Conservation (phyloP, 2,888 invertebrate genomes). For the Choristoneura rosaceana region DNA sequence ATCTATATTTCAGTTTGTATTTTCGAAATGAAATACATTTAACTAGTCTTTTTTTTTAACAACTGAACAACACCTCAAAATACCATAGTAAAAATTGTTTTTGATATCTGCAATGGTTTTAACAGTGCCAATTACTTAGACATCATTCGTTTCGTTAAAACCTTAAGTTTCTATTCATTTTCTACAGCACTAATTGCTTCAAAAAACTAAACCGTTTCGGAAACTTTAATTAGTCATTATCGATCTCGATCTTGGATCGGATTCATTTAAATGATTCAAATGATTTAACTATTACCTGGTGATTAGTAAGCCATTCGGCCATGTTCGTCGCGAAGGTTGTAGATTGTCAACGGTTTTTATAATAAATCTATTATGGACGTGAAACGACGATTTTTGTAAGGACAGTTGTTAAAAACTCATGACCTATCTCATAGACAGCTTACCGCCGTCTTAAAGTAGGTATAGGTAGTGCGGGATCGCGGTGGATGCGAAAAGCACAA, state of each 20-base stretch:
- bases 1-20: too few relatives aligned
- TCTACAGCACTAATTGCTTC: neutral
- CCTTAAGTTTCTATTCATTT: too few relatives aligned
- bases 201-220: slow-evolving; percentile 9
- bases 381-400: slow-evolving; percentile 1
- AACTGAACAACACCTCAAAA: too few relatives aligned
- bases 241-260: slow-evolving; percentile 30
- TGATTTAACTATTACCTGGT: slow-evolving; percentile 35
- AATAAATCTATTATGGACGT: slow-evolving; percentile 24
- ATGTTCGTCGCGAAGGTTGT: slow-evolving; percentile 68
- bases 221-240: slow-evolving; percentile 22
- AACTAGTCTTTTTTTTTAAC: too few relatives aligned
- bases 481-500: too few relatives aligned
- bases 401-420: slow-evolving; percentile 1
- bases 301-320: slow-evolving; percentile 59
- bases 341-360: slow-evolving; percentile 59
- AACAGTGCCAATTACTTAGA: too few relatives aligned
- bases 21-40: too few relatives aligned
- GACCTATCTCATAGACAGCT: neutral
- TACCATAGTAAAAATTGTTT: too few relatives aligned
- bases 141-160: too few relatives aligned
- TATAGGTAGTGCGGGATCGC: too few relatives aligned
- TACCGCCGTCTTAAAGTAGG: too few relatives aligned
- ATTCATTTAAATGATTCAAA: slow-evolving; percentile 24
- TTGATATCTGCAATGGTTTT: too few relatives aligned